Evolutionary conservation across 1,140 invertebrate species (phyloP), one percentile per base, ranked within the genome.

Genomic region (Bombyx mandarina): DNA sequence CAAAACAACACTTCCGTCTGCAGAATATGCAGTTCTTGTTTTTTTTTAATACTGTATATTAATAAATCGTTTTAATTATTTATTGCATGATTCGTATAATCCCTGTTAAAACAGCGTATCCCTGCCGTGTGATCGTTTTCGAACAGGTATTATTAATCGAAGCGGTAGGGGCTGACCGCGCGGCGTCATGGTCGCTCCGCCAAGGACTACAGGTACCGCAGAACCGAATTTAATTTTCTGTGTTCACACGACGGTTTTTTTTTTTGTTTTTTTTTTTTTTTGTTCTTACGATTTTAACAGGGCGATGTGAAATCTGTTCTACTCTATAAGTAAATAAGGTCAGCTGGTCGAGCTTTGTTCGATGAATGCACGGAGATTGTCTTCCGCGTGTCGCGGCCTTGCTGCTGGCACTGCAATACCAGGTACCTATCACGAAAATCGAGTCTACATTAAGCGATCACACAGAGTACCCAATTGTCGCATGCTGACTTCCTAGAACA

Each of bases 361-460:
- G 59, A 35, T 35, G 57, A 63, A 54, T 69, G 65, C 54, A 71
- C 64, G 77, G 83, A 81, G 83, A 85, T 79, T 86, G 82, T 86
- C 77, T 86, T 86, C 83, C 83, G 83, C 66, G 67, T 84, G 66
- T 66, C 52, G 71, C 69, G 77, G 63, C 79, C 82, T 83, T 77
- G 78, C 52, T 60, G 56, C 44, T 57, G 7, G 45, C 45, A 47
- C 26, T 54, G 46, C 51, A 50, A 43, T 63, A 48, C 50, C 45
- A 57, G 10, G 43, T 56, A 62, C 56, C 57, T 58, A 57, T 26
- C 12, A 46, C 47, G 47, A 50, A 48, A 50, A 45, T 52, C 43
- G 26, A 54, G 43, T 56, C 43, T 35, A 43, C 49, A 10, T 18
- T 44, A n/a, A 26, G 52, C 50, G 7, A 58, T 63, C 56, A 58